Evolutionary conservation across 2,888 invertebrate genomes (phyloP), one percentile per base, ranked within the genome.

Genomic region (Volucella inanis): DNA sequence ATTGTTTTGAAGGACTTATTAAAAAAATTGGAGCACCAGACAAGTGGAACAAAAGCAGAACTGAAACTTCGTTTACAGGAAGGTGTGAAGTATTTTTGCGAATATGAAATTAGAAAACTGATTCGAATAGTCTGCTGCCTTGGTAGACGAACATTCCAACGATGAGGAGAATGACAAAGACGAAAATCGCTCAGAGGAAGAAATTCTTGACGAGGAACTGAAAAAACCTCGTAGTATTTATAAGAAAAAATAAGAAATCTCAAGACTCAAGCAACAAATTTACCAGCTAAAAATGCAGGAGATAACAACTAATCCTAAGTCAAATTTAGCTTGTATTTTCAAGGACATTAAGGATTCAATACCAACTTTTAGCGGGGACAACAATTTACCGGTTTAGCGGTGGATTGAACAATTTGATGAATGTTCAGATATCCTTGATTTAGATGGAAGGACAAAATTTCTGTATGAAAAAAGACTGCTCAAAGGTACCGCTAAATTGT

Each of bases 201-300:
- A 39, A n/a, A 4, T 8, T 49, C 11, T 57, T 3, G 70, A 57
- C 49, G 70, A 68, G 18, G 70, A 57, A 10, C 10, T 57, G 0
- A 10, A 10, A 18, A 70, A 57, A 68, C 68, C 61, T 43, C 59
- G 31, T 8, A 41, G 18, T 1, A 71, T 71, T 31, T 50, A 6
- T n/a, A 59, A 61, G 14, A 71, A 71, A 50, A 71, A 52, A 15
- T 50, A 59, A 43, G 59, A 59, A 31, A 71, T 71, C 14, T 11
- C 43, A 1, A 22, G 57, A 45, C 61, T 72, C 0, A 62, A 72
- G 45, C 8, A 38, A 15, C 52, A 72, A 11, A 57, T 72, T 43
- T 41, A 39, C 3, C 45, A 72, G 38, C 11, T 72, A 2, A 43
- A 61, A 22, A 39, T 62, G 38, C 49, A 71, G 8, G 71, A 59